Percentiles rank a stretch among this genome's conserved stretches.
These are phyloP conservation scores for Sebastes oblongus DNA, from an alignment of 2,797 vertebrate genomes.

Conservation along the genomic window DNA sequence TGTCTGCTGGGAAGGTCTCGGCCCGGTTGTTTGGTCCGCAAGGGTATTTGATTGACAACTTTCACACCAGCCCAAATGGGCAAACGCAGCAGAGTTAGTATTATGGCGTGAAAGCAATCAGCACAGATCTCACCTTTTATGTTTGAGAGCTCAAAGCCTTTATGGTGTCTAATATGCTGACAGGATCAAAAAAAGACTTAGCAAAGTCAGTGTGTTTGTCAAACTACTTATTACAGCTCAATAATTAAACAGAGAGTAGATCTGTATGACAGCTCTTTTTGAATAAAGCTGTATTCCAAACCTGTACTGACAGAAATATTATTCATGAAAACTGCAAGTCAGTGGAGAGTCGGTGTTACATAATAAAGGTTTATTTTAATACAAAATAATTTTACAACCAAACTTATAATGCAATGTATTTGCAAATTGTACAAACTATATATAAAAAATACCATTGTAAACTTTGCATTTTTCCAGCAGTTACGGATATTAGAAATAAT, in stretches of 20 bases:
- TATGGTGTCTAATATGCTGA: neutral
- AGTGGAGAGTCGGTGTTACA: neutral
- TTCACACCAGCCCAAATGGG: neutral
- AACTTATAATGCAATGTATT: neutral
- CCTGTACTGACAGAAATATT: neutral
- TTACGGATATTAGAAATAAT: constrained; percentile 6
- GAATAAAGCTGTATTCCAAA: neutral
- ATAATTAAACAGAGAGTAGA: neutral
- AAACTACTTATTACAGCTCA: neutral
- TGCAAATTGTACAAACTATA: neutral
- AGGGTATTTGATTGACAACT: no score
- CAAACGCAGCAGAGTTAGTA: neutral
- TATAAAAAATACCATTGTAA: neutral
- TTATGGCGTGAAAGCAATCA: neutral
- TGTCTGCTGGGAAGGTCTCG: neutral
- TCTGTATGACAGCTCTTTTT: neutral
- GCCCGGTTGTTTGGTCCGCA: neutral
- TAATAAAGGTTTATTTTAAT: constrained; percentile 34
- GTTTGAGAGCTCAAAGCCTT: neutral
- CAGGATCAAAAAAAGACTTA: neutral
- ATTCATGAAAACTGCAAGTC: neutral
- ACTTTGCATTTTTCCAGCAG: constrained; percentile 12
- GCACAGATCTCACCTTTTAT: neutral
- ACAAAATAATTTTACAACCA: constrained; percentile 17
- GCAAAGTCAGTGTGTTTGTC: neutral